phyloP scores from a whole-genome alignment of 2,888 invertebrate species.

The Xylocampa areola region DNA sequence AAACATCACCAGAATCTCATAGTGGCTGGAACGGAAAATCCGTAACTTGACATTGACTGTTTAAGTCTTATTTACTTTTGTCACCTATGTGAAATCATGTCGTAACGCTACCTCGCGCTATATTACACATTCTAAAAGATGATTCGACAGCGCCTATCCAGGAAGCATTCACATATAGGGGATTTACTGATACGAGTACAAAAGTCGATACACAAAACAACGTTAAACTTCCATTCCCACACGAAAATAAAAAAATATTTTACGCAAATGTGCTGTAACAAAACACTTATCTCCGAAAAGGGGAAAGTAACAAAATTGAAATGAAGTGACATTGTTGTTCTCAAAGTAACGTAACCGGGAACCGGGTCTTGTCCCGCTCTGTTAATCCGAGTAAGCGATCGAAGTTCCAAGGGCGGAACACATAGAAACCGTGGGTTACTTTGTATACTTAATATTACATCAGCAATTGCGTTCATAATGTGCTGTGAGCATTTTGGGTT shows the following conservation, averaged over 20 bases:
- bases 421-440: slow-evolving; percentile 60
- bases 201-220: slow-evolving; percentile 2
- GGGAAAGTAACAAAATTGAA: slow-evolving; percentile 50
- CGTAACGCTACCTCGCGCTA: too few species aligned
- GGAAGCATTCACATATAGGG: too few species aligned
- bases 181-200: too few species aligned
- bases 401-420: slow-evolving; percentile 70
- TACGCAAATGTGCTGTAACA: slow-evolving; percentile 19
- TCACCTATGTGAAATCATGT: too few species aligned
- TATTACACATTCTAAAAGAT: too few species aligned
- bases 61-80: too few species aligned
- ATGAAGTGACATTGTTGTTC: slow-evolving; percentile 46
- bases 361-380: slow-evolving; percentile 63
- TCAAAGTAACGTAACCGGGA: slow-evolving; percentile 45
- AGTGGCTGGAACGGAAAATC: too few species aligned
- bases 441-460: slow-evolving; percentile 58
- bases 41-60: too few species aligned
- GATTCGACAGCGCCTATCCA: too few species aligned
- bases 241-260: slow-evolving; percentile 18
- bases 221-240: background rate
- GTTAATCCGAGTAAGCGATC: slow-evolving; percentile 68
- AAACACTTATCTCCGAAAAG: slow-evolving; percentile 36
- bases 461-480: slow-evolving; percentile 21
- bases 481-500: slow-evolving; percentile 4
- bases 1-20: too few species aligned